phyloP scores from a whole-genome alignment of 2,888 invertebrate species.

The Hirtodrosophila alboralis region DNA sequence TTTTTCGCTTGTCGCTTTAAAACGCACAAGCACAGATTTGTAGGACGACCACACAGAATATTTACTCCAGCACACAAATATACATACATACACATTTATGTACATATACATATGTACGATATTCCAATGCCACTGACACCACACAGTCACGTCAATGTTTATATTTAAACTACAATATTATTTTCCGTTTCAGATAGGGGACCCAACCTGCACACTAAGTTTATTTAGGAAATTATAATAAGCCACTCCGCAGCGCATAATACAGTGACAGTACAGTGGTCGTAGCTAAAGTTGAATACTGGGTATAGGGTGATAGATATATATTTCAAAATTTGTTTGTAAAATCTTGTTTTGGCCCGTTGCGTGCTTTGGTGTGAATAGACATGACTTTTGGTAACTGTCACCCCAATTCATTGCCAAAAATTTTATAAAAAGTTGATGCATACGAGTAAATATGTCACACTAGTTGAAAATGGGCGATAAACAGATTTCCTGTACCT shows the following conservation, averaged over 20 bases:
- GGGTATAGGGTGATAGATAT: conserved; percentile 10
- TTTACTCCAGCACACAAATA: background rate
- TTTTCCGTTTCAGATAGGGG: conserved; percentile 44
- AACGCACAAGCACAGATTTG: conserved; percentile 14
- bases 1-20: conserved; percentile 49
- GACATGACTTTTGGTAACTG: conserved; percentile 4
- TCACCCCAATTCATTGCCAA: background rate
- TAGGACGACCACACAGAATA: conserved; percentile 1
- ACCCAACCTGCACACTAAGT: conserved; percentile 38
- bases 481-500: too few relatives aligned
- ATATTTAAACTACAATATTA: conserved; percentile 62
- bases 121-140: background rate
- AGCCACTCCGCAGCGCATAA: conserved; percentile 51
- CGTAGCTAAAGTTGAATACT: conserved; percentile 9
- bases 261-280: conserved; percentile 7
- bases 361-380: conserved; percentile 1
- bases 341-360: background rate
- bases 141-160: conserved; percentile 45
- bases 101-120: too few relatives aligned
- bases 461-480: too few relatives aligned
- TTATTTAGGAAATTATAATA: conserved; percentile 73
- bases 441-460: too few relatives aligned
- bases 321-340: conserved; percentile 8
- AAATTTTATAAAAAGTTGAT: background rate
- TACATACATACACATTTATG: background rate